A percentile compares a stretch with the other conserved stretches of the same genome.
Evolutionary conservation across 2,797 vertebrate species (phyloP).

Genomic region (Fistularia tabacaria): DNA sequence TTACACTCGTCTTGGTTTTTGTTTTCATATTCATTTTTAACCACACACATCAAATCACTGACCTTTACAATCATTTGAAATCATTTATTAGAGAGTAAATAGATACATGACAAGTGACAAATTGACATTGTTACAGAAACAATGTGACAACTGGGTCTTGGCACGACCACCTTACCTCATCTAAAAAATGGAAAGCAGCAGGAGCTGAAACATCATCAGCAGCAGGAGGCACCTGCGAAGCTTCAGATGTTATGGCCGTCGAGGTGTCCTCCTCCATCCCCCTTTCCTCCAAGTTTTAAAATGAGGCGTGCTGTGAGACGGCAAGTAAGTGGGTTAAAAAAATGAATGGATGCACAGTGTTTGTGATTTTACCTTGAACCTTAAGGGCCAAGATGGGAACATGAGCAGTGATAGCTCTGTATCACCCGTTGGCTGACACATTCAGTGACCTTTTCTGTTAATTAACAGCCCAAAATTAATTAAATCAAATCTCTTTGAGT

Average conservation of each 20-base stretch:
- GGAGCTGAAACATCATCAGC: slow-evolving; percentile 52
- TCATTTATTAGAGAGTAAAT: slow-evolving; percentile 2
- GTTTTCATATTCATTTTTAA: background rate
- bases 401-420: too few relatives aligned
- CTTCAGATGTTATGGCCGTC: slow-evolving; percentile 61
- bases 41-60: too few relatives aligned
- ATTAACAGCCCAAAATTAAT: too few relatives aligned
- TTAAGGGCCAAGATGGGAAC: too few relatives aligned
- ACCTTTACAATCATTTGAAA: background rate
- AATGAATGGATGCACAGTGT: too few relatives aligned
- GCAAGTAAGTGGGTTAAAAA: too few relatives aligned
- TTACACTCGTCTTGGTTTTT: background rate
- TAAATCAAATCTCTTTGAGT: too few relatives aligned
- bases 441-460: too few relatives aligned
- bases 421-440: too few relatives aligned
- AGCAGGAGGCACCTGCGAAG: slow-evolving; percentile 45
- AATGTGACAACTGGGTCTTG: background rate
- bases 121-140: too few relatives aligned
- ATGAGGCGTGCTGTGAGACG: background rate
- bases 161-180: slow-evolving; percentile 77
- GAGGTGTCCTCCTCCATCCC: slow-evolving; percentile 39
- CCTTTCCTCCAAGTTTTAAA: slow-evolving; percentile 9
- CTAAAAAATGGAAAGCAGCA: slow-evolving; percentile 78
- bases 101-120: too few relatives aligned
- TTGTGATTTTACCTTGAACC: too few relatives aligned